Conservation (phyloP, 2,888 invertebrate genomes). For the Ormyrus nitidulus region DNA sequence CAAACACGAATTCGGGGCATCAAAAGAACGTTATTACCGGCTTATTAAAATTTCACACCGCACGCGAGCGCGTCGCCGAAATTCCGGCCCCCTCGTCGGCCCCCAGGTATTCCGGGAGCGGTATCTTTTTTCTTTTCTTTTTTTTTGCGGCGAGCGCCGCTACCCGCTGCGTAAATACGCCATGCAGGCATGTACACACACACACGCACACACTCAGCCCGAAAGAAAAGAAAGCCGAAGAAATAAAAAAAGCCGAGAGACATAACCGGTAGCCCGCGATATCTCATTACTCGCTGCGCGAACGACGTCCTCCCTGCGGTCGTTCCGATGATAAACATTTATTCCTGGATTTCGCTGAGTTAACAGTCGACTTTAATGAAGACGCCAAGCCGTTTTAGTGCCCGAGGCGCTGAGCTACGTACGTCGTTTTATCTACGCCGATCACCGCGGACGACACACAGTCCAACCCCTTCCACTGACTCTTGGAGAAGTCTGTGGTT, state of each 20-base stretch:
- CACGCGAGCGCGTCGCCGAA: no score
- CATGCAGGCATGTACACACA: neutral
- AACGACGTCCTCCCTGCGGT: conserved; percentile 14
- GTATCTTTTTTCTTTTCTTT: no score
- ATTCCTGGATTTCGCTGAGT: conserved; percentile 48
- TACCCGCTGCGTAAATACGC: conserved; percentile 15
- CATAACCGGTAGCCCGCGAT: conserved; percentile 43
- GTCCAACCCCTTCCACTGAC: neutral
- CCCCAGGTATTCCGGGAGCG: no score
- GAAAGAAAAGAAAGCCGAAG: neutral
- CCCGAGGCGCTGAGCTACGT: conserved; percentile 14
- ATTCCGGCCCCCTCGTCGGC: no score
- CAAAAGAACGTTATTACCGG: no score
- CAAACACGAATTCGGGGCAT: no score
- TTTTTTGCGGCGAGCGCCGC: neutral
- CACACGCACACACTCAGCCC: no score
- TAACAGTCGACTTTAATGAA: conserved; percentile 53
- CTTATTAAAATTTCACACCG: no score
- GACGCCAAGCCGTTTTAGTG: conserved; percentile 39
- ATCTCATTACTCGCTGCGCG: conserved; percentile 44
- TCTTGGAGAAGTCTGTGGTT: neutral
- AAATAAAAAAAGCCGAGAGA: neutral
- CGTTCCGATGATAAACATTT: conserved; percentile 53
- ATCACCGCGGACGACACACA: neutral
- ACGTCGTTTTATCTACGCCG: conserved; percentile 28